Percentiles rank a stretch among this genome's conserved stretches.
These are phyloP conservation scores for Craseonycteris thonglongyai DNA, from an alignment of 2,113 vertebrate genomes.

Conservation along the genomic window DNA sequence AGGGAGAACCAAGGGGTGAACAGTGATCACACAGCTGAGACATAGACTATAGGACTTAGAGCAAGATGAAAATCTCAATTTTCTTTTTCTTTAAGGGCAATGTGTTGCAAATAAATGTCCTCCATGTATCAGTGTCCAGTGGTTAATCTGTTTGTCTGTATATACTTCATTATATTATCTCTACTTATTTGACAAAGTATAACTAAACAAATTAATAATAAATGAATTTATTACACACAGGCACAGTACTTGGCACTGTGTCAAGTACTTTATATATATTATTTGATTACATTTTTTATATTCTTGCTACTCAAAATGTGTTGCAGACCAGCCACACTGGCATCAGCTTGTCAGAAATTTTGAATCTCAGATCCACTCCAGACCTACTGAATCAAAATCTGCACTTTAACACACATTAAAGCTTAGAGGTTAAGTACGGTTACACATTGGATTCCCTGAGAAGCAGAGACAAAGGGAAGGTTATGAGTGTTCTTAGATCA, in stretches of 20 bases:
- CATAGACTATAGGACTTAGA: background rate
- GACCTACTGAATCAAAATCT: background rate
- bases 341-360: background rate
- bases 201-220: background rate
- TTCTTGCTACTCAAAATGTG: background rate
- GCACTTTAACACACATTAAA: background rate
- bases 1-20: background rate
- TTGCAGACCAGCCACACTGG: background rate
- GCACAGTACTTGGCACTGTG: background rate
- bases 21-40: background rate
- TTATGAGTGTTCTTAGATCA: background rate
- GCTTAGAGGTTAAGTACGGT: background rate
- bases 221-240: background rate
- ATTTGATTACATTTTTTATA: background rate
- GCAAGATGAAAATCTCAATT: background rate
- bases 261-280: background rate
- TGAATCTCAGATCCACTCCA: background rate
- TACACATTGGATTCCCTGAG: background rate
- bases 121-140: background rate
- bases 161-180: background rate
- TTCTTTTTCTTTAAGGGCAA: background rate
- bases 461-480: background rate
- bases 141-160: background rate
- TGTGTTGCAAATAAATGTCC: background rate
- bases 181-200: background rate